Base-by-base conservation (phyloP, 2,888 invertebrate genomes). In the Caenorhabditis drosophilae region DNA sequence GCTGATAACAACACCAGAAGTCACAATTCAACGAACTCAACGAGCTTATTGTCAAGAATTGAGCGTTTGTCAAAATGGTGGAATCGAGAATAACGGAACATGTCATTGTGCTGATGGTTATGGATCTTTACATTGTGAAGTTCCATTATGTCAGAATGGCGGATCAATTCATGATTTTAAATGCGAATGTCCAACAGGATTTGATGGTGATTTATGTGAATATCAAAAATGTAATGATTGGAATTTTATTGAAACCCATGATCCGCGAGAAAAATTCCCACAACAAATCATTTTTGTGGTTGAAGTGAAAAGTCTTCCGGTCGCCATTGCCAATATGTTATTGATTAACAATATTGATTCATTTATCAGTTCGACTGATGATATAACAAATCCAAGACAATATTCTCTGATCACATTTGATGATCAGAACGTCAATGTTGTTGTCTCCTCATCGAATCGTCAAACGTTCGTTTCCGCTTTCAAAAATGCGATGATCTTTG, bases 351-450 rank as follows among this genome's bases (percentile, higher is more conserved):
- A 58, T 31, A 54, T 75, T 26, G 52, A 56, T 16, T 15, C 52
- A n/a, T 60, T 70, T n/a, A 44, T 75, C 9, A 46, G 54, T 2
- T 6, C 35, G 1, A 58, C 68, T 4, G 68, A 67, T 23, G 50
- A 59, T 23, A 4, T 36, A 2, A 53, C 46, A 1, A 18, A 40
- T 34, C 69, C 67, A 11, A 73, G 60, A 18, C 69, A 69, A 34
- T 71, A 66, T 50, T 56, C 73, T 11, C 50, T 75, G 12, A 45
- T 75, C 31, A 66, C 66, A n/a, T 75, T 70, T 52, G 68, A 75
- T 47, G 71, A 73, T 25, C 22, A 25, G 1, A 58, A 35, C 12
- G 51, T 64, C 9, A 42, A 42, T 23, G 60, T 64, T 34, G 52
- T 73, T 38, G 55, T 49, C 18, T 68, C 66, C 4, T 54, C 70